These are phyloP conservation scores for Lepilemur septentrionalis DNA, from an alignment of 2,797 vertebrate genomes.

Conservation along the genomic window DNA sequence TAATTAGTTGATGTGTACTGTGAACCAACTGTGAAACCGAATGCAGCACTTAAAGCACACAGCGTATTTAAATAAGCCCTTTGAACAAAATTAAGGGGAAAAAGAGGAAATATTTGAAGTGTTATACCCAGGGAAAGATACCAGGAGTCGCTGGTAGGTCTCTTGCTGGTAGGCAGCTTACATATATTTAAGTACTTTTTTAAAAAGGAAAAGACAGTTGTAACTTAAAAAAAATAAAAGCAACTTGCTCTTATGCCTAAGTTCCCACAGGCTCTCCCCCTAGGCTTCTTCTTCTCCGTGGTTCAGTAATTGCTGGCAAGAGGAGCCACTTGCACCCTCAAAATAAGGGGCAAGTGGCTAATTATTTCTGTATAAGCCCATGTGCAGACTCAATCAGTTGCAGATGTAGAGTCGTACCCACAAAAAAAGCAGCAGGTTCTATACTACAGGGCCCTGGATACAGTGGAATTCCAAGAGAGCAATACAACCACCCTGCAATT, in stretches of 20 bases:
- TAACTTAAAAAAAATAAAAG: constrained; percentile 1
- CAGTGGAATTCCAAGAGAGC: background rate
- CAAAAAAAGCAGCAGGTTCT: constrained; percentile 19
- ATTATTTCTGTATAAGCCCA: constrained; percentile 64
- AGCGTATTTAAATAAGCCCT: background rate
- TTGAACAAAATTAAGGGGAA: background rate
- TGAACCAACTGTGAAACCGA: background rate
- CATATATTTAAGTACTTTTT: background rate
- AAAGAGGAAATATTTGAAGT: background rate
- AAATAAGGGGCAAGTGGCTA: constrained; percentile 73
- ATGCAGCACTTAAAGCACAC: background rate
- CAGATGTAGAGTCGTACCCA: constrained; percentile 69
- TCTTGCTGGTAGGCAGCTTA: background rate
- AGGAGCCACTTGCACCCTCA: constrained; percentile 68
- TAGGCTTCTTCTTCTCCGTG: constrained; percentile 31
- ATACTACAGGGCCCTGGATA: background rate
- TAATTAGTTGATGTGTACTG: background rate
- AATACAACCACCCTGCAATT: background rate
- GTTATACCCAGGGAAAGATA: background rate
- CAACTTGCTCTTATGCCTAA: background rate
- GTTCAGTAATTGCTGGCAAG: constrained; percentile 66
- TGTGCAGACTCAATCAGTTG: constrained; percentile 67
- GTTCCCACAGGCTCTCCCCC: background rate
- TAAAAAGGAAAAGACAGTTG: constrained; percentile 4
- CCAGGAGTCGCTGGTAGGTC: background rate